These are phyloP conservation scores for Palaemon carinicauda DNA, from an alignment of 1,140 invertebrate genomes.

Conservation along the genomic window DNA sequence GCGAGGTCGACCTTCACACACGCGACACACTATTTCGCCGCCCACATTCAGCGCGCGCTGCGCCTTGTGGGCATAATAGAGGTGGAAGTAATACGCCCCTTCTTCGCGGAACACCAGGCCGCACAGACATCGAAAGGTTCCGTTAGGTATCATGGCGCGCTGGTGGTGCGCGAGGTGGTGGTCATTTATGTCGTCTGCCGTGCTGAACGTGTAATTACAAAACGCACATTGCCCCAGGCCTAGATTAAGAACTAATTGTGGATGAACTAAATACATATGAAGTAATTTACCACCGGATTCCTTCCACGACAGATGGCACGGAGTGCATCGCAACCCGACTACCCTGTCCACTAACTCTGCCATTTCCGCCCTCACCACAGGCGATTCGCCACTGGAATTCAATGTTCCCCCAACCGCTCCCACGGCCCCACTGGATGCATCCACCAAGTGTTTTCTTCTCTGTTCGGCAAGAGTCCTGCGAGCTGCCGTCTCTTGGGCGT, in stretches of 20 bases:
- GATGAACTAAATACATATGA: conserved; percentile 58
- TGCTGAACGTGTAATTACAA: conserved; percentile 53
- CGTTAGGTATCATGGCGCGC: conserved; percentile 47
- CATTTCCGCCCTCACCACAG: conserved; percentile 48
- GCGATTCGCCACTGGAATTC: conserved; percentile 12
- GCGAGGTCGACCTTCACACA: conserved; percentile 52
- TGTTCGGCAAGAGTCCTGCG: conserved; percentile 13
- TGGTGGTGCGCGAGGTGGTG: conserved; percentile 57
- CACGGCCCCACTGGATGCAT: conserved; percentile 41
- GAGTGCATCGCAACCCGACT: conserved; percentile 49
- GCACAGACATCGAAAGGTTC: conserved; percentile 57
- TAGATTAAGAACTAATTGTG: conserved; percentile 51
- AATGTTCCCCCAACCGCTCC: conserved; percentile 44
- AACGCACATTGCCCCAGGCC: conserved; percentile 57
- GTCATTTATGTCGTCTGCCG: conserved; percentile 57
- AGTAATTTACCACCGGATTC: conserved; percentile 50
- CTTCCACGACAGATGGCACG: conserved; percentile 47
- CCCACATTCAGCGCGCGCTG: conserved; percentile 54
- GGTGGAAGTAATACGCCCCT: conserved; percentile 58
- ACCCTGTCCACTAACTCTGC: conserved; percentile 42
- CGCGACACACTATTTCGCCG: conserved; percentile 56
- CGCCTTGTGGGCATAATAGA: conserved; percentile 59
- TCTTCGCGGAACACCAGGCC: conserved; percentile 59
- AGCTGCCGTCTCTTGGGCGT: conserved; percentile 4
- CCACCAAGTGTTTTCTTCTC: conserved; percentile 21